Conservation (phyloP, 2,113 vertebrate species). For the Anolis carolinensis region DNA sequence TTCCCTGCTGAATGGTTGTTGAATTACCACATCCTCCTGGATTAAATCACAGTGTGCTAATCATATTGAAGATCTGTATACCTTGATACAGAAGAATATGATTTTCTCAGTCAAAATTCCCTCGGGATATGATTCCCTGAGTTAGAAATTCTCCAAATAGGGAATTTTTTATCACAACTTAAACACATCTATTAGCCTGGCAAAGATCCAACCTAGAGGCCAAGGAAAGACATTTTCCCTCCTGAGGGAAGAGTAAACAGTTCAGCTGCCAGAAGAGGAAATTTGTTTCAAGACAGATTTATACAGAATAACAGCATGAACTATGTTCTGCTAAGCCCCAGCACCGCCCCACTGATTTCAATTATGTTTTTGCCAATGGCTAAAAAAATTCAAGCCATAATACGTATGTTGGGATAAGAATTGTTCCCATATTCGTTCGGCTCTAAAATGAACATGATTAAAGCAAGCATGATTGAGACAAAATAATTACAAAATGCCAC, state of each 20-base stretch:
- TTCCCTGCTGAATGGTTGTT: slow-evolving; percentile 66
- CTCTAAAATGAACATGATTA: slow-evolving; percentile 32
- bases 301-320: slow-evolving; percentile 60
- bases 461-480: slow-evolving; percentile 27
- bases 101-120: slow-evolving; percentile 35
- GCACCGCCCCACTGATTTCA: slow-evolving; percentile 10
- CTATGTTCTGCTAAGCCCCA: slow-evolving; percentile 18
- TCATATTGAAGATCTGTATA: slow-evolving; percentile 49
- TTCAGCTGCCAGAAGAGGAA: slow-evolving; percentile 62
- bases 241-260: slow-evolving; percentile 57
- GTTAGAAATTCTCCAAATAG: slow-evolving; percentile 61
- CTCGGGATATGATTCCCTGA: slow-evolving; percentile 60
- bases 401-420: slow-evolving; percentile 21
- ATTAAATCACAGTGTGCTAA: slow-evolving; percentile 44
- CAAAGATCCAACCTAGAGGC: slow-evolving; percentile 47
- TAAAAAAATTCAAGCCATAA: slow-evolving; percentile 20
- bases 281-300: slow-evolving; percentile 50
- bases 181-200: slow-evolving; percentile 58
- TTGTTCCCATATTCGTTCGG: slow-evolving; percentile 26
- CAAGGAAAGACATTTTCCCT: slow-evolving; percentile 60
- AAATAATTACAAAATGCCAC: slow-evolving; percentile 10
- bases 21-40: slow-evolving; percentile 61
- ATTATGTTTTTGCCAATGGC: slow-evolving; percentile 27
- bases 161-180: slow-evolving; percentile 55
- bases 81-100: slow-evolving; percentile 61